Base-by-base conservation (phyloP, 2,797 vertebrate genomes). In the Neostethus bicornis region DNA sequence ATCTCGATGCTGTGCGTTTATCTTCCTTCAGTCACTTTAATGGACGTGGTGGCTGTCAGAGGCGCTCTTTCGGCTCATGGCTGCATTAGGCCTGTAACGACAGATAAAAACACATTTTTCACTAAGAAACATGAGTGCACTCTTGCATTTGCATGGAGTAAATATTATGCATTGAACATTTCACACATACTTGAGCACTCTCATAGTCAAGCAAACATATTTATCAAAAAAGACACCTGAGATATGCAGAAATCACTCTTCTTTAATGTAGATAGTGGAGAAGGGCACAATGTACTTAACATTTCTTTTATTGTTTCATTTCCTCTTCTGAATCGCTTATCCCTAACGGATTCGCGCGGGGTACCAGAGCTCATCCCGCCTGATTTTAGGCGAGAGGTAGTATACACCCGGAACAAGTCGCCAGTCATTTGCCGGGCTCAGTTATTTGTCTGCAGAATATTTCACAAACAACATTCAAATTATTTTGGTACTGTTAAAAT, bases 21-120 rank as follows among this genome's bases (percentile, higher is more conserved):
- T 88, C 87, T 88, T 76, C 61, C 65, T 61, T 67, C 74, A 56
- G 84, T 85, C 80, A 77, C 34, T 87, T 84, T 89, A 83, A 86
- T 86, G 85, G 79, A 80, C 66, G 42, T 3, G 48, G 68, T 45
- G 41, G 61, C 70, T 3, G 70, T 52, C 51, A 42, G 60, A 67
- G 78, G 83, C 76, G 67, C 75, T 83, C 79, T 56, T 79, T 86
- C 80, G 85, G 34, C 67, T 78, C 61, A n/a, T 4, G 53, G 69
- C 49, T 77, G 60, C 79, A 74, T 86, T 73, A 84, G 35, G 31
- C 61, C 63, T 73, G 61, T 77, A 83, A 77, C 41, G 51, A 79
- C 66, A 84, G 65, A 66, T 52, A 57, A 70, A 59, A 56, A 53
- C 24, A 34, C 72, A 70, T 85, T 76, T 66, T 48, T 85, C 73